Base-by-base conservation (phyloP, 2,888 invertebrate genomes). In the Mythimna lalbum region DNA sequence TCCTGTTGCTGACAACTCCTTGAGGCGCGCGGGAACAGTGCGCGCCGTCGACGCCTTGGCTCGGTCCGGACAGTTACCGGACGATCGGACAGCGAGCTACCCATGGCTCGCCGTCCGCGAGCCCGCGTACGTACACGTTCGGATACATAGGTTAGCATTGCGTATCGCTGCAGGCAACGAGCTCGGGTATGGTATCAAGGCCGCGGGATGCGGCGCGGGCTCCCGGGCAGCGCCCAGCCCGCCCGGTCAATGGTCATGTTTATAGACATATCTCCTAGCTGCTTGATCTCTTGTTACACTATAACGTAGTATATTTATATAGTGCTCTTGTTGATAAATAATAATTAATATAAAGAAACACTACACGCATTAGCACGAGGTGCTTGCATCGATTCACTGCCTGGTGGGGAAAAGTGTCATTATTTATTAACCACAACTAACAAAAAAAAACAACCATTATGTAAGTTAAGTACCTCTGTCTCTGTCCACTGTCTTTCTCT, bases 151-250 rank as follows among this genome's bases (percentile, higher is more conserved):
- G 23, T 56, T 33, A 33, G 50, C 43, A 19, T 55, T 67, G 33
- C 49, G 39, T 61, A 53, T 33, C 23, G 76, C 62, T 76, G 62
- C 53, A 70, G 63, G 76, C 70, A 10, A 23, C n/a, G 17, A 23
- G 43, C 52, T 21, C 27, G 49, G n/a, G n/a, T n/a, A n/a, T n/a
- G 27, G 50, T 50, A 14, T 55, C 55, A 66, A 66, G 76, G 71
- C 23, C 76, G 59, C 4, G 53, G 21, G 49, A 19, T 62, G 75
- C 56, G 69, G 69, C 31, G 60, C 56, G 36, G 70, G 70, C 43
- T 17, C 59, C 65, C 63, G 56, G 49, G 57, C 53, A 63, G 10
- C 53, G 17, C 43, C 43, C 43, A 17, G 17, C 43, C 43, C 1
- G 27, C 4, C 7, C 61, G 36, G 59, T 7, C 49, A 60, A 17